Base-by-base conservation (phyloP, 1,140 invertebrate genomes). In the Armadillidium nasatum region DNA sequence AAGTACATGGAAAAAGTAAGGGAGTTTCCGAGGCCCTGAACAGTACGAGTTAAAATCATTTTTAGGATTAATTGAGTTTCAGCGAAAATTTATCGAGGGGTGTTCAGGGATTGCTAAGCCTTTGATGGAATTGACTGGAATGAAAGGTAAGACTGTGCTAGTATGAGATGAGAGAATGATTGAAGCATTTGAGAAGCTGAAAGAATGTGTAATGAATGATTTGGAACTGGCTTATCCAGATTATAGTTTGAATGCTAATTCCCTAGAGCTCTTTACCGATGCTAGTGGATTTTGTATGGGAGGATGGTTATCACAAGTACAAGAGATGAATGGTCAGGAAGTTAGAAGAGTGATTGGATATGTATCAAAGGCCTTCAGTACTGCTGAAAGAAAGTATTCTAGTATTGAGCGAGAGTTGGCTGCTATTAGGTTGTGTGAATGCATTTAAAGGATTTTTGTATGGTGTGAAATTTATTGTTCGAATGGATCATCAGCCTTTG, bases 351-450 rank as follows among this genome's bases (percentile, higher is more conserved):
- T 71, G 9, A 19, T 71, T 71, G 69, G 1, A 4, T 4, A 19
- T 71, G 23, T 15, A 33, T 71, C 69, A 19, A 9, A 15, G 7
- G 33, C 69, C 13, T 76, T 68, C 19, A 21, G 6, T 75, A 7
- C 73, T 50, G 15, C 76, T 7, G 11, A 76, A 4, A 43, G 7
- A 15, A 72, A 44, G 10, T 72, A 72, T 43, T 72, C 71, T n/a
- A 72, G 7, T 23, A 43, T 44, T 13, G 71, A 72, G 21, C 33
- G 71, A 11, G 33, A 44, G 50, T 21, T 72, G 19, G 2, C 71
- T 44, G 71, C 71, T 10, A 43, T 44, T 11, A 23, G 71, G 10
- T 72, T 43, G 71, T 13, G 33, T 72, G 11, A 72, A 72, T 7
- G n/a, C 71, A 19, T 72, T 72, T 11, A 11, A 21, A 72, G 19